phyloP scores from a whole-genome alignment of 2,113 vertebrate species.

The Haemorhous mexicanus region DNA sequence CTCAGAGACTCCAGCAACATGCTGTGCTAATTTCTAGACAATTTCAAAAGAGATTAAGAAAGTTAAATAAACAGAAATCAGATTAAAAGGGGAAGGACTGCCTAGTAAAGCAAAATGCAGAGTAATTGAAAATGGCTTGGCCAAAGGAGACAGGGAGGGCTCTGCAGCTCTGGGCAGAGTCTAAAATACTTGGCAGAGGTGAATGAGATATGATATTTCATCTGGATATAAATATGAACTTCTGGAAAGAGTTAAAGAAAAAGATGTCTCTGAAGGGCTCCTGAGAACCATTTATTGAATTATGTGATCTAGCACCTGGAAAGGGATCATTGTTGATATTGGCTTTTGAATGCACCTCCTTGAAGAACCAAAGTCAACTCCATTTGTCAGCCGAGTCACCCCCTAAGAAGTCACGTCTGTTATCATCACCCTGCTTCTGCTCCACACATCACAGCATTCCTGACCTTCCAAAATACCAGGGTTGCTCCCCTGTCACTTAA shows the following conservation, averaged over 20 bases:
- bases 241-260: constrained; percentile 21
- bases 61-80: background rate
- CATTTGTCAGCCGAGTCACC: background rate
- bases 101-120: background rate
- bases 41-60: background rate
- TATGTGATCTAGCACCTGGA: background rate
- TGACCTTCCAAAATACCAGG: background rate
- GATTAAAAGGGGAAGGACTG: background rate
- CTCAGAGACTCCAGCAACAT: background rate
- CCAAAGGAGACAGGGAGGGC: background rate
- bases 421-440: background rate
- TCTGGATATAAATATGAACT: constrained; percentile 38
- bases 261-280: background rate
- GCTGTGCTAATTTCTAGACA: background rate
- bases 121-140: background rate
- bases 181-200: background rate
- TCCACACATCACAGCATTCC: background rate
- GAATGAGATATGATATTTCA: constrained; percentile 12
- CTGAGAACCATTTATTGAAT: background rate
- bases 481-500: background rate
- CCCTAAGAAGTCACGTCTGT: background rate
- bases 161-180: background rate
- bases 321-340: background rate
- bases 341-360: background rate
- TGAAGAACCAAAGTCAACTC: background rate